phyloP scores from a whole-genome alignment of 2,113 vertebrate species.

The Phyllostomus hastatus region DNA sequence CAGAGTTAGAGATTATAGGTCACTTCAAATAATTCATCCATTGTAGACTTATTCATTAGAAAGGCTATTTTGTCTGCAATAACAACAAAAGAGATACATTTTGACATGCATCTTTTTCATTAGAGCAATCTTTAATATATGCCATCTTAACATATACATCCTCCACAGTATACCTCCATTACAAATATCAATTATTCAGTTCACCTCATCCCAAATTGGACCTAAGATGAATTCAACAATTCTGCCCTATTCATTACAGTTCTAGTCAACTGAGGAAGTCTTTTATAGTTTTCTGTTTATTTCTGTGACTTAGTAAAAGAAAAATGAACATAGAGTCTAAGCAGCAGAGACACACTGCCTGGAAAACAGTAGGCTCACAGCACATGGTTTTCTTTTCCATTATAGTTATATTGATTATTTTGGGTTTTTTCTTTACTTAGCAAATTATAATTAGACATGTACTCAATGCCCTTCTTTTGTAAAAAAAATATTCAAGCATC shows the following conservation, averaged over 20 bases:
- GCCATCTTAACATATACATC: not conserved
- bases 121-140: not conserved
- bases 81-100: not conserved
- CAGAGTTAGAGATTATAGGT: not conserved
- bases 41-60: not conserved
- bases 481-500: not conserved
- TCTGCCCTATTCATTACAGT: not conserved
- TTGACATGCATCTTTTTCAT: not conserved
- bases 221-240: conserved; percentile 25
- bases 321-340: not conserved
- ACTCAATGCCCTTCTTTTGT: not conserved
- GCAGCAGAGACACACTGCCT: not conserved
- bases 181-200: not conserved
- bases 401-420: not conserved
- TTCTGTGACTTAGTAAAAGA: not conserved
- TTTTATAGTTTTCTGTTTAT: not conserved
- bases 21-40: not conserved
- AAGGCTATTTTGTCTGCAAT: not conserved
- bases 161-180: not conserved
- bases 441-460: not conserved
- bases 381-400: not conserved
- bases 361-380: not conserved
- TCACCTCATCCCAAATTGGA: not conserved
- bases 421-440: not conserved
- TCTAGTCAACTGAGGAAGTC: not conserved